Conservation (phyloP, 1,140 invertebrate genomes). For the Paralvinella palmiformis region DNA sequence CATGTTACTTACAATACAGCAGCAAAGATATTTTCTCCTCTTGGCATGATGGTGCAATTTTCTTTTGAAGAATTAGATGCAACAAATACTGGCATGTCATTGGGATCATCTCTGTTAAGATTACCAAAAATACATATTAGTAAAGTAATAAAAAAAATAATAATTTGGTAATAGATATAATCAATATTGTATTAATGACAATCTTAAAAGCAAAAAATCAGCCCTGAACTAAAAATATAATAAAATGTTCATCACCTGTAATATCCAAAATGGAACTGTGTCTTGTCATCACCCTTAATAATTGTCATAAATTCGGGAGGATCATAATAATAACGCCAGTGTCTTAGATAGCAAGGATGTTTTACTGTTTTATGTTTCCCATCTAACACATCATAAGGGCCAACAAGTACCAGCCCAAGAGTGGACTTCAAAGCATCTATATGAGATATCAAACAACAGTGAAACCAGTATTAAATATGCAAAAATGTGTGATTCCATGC, state of each 20-base stretch:
- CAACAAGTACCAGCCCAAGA: conserved; percentile 68
- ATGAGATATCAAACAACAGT: conserved; percentile 24
- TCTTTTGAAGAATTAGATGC: conserved; percentile 65
- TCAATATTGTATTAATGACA: too few relatives aligned
- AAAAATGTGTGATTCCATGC: conserved; percentile 18
- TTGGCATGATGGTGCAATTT: conserved; percentile 62
- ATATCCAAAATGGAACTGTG: conserved; percentile 79
- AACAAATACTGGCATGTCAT: conserved; percentile 67
- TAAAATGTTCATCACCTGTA: conserved; percentile 59
- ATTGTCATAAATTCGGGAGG: conserved; percentile 75
- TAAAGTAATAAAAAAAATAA: background rate
- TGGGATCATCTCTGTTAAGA: conserved; percentile 62
- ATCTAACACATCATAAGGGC: conserved; percentile 77
- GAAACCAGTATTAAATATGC: background rate
- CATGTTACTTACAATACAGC: conserved; percentile 72
- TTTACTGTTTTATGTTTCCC: conserved; percentile 57
- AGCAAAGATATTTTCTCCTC: conserved; percentile 79
- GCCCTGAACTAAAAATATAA: too few relatives aligned
- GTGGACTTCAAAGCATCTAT: conserved; percentile 57
- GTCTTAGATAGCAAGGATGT: conserved; percentile 57
- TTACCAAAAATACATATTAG: background rate
- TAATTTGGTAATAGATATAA: too few relatives aligned
- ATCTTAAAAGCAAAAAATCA: too few relatives aligned
- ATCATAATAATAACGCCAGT: conserved; percentile 90
- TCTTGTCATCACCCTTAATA: conserved; percentile 59